Evolutionary conservation across 92 coral and sea anemone species (phyloP), one percentile per base, ranked within the genome.

Genomic region (Phenganax subtilis): DNA sequence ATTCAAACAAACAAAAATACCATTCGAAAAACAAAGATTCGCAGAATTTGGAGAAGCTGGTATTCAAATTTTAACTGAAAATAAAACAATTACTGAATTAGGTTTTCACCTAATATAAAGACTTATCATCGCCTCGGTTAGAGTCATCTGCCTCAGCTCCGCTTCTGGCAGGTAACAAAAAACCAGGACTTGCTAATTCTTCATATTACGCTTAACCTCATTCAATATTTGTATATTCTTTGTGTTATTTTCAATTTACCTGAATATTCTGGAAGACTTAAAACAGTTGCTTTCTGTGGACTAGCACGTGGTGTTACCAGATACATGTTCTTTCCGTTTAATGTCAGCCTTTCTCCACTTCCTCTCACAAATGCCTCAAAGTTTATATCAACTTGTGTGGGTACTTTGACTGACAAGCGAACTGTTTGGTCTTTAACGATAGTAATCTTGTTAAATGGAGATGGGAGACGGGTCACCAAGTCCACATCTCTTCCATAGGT

Each of bases 311-410:
- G 61, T 73, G 58, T 55, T 4, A 73, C 54, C 20, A 30, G 12
- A 31, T 6, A 73, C 37, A 51, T 51, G 31, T 73, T 58, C 54
- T 73, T 25, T 11, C 77, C 77, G 27, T 73, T 73, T 10, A 73
- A 6, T 73, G 31, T 52, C 10, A 73, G 51, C 51, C 60, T 52
- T 7, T 53, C 77, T 20, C 28, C 77, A 12, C 58, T 53, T 53
- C n/a, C 77, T 44, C 56, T 71, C 9, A 47, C 77, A 31, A 53
- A 53, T 6, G 59, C 77, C 51, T 53, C 62, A 73, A 73, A 73
- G n/a, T 51, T n/a, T 3, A 54, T 58, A 52, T 53, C 59, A 20
- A 51, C 7, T 73, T 54, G 58, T 53, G 59, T 73, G 37, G 31
- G 59, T 16, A 73, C 77, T 29, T 29, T 55, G 62, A 73, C 51